A percentile compares a stretch with the other conserved stretches of the same genome.
Conservation (phyloP, 2,888 invertebrate genomes). For the Rambutsinella grinnellia region DNA sequence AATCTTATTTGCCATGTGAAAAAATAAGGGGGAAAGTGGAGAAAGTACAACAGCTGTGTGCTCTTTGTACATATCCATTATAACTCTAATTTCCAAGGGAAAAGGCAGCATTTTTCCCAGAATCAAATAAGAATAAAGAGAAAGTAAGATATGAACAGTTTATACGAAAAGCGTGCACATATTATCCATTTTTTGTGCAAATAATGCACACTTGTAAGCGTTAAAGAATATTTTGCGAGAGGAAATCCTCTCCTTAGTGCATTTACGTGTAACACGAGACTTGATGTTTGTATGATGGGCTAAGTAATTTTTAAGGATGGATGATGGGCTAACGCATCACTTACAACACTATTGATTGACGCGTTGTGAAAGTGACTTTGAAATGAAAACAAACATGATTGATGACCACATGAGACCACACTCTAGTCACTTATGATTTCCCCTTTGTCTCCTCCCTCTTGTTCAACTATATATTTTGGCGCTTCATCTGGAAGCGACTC, state of each 20-base stretch:
- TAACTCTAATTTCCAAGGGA: too few species aligned
- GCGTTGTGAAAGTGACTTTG: slow-evolving; percentile 49
- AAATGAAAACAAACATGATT: slow-evolving; percentile 53
- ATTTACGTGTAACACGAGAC: slow-evolving; percentile 24
- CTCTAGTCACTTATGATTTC: slow-evolving; percentile 30
- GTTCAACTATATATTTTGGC: slow-evolving; percentile 24
- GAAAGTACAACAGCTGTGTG: too few species aligned
- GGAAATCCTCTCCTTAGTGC: slow-evolving; percentile 17
- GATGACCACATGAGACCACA: slow-evolving; percentile 53
- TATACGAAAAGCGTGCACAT: too few species aligned
- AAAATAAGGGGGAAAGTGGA: too few species aligned
- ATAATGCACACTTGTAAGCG: not conserved
- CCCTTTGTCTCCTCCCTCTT: slow-evolving; percentile 31
- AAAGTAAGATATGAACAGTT: too few species aligned
- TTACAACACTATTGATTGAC: slow-evolving; percentile 49
- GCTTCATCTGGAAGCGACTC: slow-evolving; percentile 28
- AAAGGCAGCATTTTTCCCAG: too few species aligned
- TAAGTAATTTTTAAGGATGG: not conserved
- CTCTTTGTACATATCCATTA: too few species aligned
- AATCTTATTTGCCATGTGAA: too few species aligned
- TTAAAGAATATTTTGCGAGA: not conserved
- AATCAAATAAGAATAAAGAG: too few species aligned
- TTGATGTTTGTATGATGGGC: slow-evolving; percentile 9
- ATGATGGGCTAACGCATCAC: not conserved
- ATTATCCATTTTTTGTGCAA: too few species aligned